Conservation (phyloP, 2,888 invertebrate species). For the Rhodophaea formosa region DNA sequence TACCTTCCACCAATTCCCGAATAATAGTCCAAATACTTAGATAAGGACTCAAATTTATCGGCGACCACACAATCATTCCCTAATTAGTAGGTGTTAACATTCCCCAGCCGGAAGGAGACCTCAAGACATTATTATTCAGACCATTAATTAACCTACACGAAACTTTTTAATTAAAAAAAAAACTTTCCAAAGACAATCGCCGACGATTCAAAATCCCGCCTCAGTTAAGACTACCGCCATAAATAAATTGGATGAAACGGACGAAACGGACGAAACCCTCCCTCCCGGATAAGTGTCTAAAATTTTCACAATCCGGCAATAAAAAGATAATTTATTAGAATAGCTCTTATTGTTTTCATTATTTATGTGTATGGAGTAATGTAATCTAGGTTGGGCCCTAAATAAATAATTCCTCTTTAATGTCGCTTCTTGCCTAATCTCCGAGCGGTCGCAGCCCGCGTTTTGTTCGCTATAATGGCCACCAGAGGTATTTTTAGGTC, state of each 20-base stretch:
- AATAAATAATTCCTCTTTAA: conserved; percentile 81
- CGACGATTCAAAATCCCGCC: conserved; percentile 75
- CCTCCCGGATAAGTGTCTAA: conserved; percentile 79
- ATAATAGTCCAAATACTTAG: conserved; percentile 10
- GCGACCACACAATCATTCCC: conserved; percentile 14
- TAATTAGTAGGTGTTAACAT: conserved; percentile 18
- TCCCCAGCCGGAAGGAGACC: conserved; percentile 28
- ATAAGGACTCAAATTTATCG: conserved; percentile 6
- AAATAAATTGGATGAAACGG: conserved; percentile 81
- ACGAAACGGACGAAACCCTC: conserved; percentile 42
- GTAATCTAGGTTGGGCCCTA: conserved; percentile 79
- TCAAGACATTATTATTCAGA: conserved; percentile 49
- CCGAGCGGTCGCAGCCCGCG: conserved; percentile 69
- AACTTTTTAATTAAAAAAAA: conserved; percentile 76
- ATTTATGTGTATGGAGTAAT: conserved; percentile 82
- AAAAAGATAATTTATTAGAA: conserved; percentile 82
- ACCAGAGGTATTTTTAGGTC: conserved; percentile 80
- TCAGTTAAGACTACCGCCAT: conserved; percentile 63
- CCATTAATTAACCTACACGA: conserved; percentile 76
- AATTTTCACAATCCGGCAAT: conserved; percentile 82
- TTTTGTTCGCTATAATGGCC: conserved; percentile 72
- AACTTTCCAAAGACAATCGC: conserved; percentile 69
- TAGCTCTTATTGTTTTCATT: conserved; percentile 81
- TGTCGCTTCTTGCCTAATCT: conserved; percentile 81
- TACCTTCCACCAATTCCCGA: neutral